Evolutionary conservation across 2,888 invertebrate species (phyloP), one percentile per base, ranked within the genome.

Genomic region (Halictus ligatus): DNA sequence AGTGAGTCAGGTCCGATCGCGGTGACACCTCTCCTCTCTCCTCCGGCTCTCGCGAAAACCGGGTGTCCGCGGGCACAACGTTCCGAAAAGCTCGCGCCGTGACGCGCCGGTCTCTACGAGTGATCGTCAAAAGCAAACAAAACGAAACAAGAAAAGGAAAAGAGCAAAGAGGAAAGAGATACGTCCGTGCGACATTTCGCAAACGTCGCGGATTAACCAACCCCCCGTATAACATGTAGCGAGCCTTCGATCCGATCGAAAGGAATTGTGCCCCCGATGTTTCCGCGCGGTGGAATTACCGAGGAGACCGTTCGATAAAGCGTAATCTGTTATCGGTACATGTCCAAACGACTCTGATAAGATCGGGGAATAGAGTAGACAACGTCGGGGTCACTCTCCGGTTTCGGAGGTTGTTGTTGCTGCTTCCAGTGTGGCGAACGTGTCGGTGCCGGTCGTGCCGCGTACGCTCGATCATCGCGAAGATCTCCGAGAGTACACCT

Each of bases 1-100:
- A 91, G 91, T 88, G 88, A 90, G 88, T 90, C 88, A 78, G 88
- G 69, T 84, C 54, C 88, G 79, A 84, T 88, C 89, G 81, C 60
- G 84, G 79, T 54, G 60, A 79, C 25, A 60, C 72, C 43, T 46
- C 54, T 43, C 67, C 40, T 35, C 46, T 29, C n/a, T n/a, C 71
- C 21, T 25, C 43, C 25, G n/a, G 13, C 60, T 60, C 25, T 15
- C 7, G n/a, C 58, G n/a, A n/a, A 58, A 58, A n/a, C n/a, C 58
- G 58, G 3, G n/a, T n/a, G n/a, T 58, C 12, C 58, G n/a, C 58
- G 58, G n/a, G 12, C 58, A 58, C n/a, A 54, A n/a, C 21, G 10
- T 54, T 54, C 54, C 35, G 35, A 35, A 35, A 21, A n/a, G 10
- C 54, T 54, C 54, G 54, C 54, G 54, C 6, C 50, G 54, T n/a